Base-by-base conservation (phyloP, 30 jellyfish, hydroid and myxozoan species). In the Aurelia sp. region DNA sequence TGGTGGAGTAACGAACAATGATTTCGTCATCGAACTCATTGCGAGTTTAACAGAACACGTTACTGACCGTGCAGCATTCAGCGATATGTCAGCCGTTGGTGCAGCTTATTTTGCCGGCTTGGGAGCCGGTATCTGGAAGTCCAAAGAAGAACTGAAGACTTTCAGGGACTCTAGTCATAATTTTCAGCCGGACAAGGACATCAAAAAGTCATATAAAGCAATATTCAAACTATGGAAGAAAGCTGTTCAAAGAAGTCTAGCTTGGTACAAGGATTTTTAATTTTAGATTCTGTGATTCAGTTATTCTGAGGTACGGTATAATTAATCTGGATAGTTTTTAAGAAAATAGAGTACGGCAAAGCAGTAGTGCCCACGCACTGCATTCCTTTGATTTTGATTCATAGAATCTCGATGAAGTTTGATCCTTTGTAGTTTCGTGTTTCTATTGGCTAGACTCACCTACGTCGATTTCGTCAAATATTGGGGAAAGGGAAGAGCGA, bases 21-120 rank as follows among this genome's bases (percentile, higher is more conserved):
- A 94, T 79, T 88, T 94, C 61, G 92, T 94, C n/a, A 57, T 94
- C 90, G 86, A 94, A 41, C 70, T 86, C 53, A 83, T 89, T 23
- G 85, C 97, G 47, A 37, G 93, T 40, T 53, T 94, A 58, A 79
- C 96, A 13, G 80, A 86, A 11, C 88, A 93, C 62, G 65, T 37
- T 18, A 81, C 78, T 22, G 97, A 86, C 57, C 73, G 96, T 17
- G 77, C 99, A 4, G 59, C 59, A 17, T 71, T 90, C 59, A 53
- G 83, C 57, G 97, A 94, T 78, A 75, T 85, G 96, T 89, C 97
- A 2, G 86, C 91, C 16, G 80, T 89, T 53, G 99, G 99, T n/a
- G 97, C 97, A 4, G 97, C 96, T 2, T 85, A 55, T 70, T 76
- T 94, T 48, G 99, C 99, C 11, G 99, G 99, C 15, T 67, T 94